These are phyloP conservation scores for Amblyjoppa fuscipennis DNA, from an alignment of 2,888 invertebrate genomes.

Conservation along the genomic window DNA sequence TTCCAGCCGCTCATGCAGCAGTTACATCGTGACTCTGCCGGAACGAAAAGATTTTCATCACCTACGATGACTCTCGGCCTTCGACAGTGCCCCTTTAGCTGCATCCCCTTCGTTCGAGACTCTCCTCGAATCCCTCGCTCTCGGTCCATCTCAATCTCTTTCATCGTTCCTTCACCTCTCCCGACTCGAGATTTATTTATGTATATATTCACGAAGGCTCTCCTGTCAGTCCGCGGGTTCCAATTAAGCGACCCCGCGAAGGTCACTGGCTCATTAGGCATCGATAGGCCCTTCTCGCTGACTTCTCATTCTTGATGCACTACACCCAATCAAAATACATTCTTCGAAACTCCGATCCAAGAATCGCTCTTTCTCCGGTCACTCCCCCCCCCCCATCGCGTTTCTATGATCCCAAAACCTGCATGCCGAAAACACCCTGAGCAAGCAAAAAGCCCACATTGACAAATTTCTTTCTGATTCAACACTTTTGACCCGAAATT, in stretches of 20 bases:
- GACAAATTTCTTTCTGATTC: neutral
- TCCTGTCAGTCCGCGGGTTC: conserved; percentile 66
- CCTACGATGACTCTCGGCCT: conserved; percentile 64
- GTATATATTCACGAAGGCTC: conserved; percentile 45
- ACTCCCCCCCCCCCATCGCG: neutral
- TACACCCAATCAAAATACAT: conserved; percentile 69
- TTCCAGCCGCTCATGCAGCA: conserved; percentile 28
- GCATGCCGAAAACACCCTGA: neutral
- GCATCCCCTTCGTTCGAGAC: conserved; percentile 10
- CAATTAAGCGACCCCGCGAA: conserved; percentile 75
- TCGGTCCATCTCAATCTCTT: conserved; percentile 51
- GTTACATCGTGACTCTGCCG: conserved; percentile 58
- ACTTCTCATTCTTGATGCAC: conserved; percentile 25
- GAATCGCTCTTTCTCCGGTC: neutral
- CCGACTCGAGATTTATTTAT: conserved; percentile 58
- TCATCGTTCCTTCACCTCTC: conserved; percentile 57
- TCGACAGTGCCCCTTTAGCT: conserved; percentile 28
- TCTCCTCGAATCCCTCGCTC: conserved; percentile 29
- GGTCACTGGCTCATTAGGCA: conserved; percentile 74
- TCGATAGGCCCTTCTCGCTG: conserved; percentile 72
- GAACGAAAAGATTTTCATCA: conserved; percentile 66
- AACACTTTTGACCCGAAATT: neutral
- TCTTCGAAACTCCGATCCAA: conserved; percentile 57
- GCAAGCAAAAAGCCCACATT: neutral
- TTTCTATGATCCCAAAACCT: neutral